These are phyloP conservation scores for Andrena bucephala DNA, from an alignment of 2,888 invertebrate genomes.

Conservation along the genomic window DNA sequence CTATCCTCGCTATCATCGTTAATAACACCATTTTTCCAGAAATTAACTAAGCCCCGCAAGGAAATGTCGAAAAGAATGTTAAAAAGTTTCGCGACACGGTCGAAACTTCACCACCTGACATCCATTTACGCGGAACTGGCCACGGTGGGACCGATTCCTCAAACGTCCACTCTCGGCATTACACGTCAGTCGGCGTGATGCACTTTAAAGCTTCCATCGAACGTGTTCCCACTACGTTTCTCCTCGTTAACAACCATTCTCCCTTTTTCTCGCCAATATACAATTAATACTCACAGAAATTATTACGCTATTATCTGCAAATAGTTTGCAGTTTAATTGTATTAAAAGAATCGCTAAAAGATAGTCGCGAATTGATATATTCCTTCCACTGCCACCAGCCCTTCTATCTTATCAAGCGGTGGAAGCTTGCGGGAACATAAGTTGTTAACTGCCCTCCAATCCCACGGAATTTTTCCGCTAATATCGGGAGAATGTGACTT, in stretches of 20 bases:
- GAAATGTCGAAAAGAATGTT: conserved; percentile 36
- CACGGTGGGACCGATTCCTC: conserved; percentile 70
- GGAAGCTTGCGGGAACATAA: not conserved
- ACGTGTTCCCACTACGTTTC: not conserved
- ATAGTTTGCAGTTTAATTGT: not conserved
- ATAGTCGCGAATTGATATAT: not conserved
- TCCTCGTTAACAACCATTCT: not conserved
- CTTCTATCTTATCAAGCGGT: not conserved
- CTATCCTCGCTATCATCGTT: conserved; percentile 98
- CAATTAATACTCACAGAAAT: not conserved
- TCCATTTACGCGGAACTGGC: conserved; percentile 71
- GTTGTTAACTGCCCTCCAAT: not conserved
- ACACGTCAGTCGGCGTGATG: conserved; percentile 79
- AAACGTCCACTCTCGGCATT: conserved; percentile 74
- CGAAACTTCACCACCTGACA: conserved; percentile 54
- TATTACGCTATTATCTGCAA: not conserved
- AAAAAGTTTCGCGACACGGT: conserved; percentile 23
- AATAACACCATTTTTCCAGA: conserved; percentile 94
- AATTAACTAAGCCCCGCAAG: conserved; percentile 26
- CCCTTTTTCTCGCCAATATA: not conserved
- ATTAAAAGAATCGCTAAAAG: conserved; percentile 13
- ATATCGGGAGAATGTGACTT: not conserved
- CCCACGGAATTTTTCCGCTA: not conserved
- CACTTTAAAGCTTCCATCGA: conserved; percentile 51
- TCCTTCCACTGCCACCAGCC: not conserved